Base-by-base conservation (phyloP, 2,888 invertebrate genomes). In the Ichneumoninae sp. region DNA sequence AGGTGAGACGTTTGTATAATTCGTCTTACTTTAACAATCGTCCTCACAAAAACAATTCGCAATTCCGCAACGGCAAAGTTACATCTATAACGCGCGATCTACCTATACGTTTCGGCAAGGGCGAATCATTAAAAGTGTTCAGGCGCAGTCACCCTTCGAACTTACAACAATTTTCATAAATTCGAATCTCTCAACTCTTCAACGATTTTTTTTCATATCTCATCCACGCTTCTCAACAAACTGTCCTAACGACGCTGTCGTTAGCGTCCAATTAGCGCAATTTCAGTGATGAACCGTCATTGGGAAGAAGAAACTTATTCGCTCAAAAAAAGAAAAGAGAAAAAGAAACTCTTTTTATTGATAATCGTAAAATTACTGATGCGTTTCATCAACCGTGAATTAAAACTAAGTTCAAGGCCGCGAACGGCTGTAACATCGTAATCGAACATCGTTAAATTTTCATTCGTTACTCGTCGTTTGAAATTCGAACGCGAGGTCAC, bases 1-100 rank as follows among this genome's bases (percentile, higher is more conserved):
- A 98, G 96, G 98, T 98, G 71, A 10, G 75, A 19, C 10, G 44
- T 73, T 54, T 40, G 26, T 30, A 47, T 30, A 47, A 44, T 30
- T 22, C 22, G 44, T 40, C 16, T 22, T 70, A 22, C n/a, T 22
- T 19, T 16, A 63, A 63, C 33, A 33, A 33, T 16, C 26, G 16
- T 30, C 30, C 6, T 63, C n/a, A 2, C 10, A 2, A 7, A 63
- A 33, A 63, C 33, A 52, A 7, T 52, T 52, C 8, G 0, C n/a
- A 19, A 52, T 33, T 63, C 26, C 1, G 60, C 6, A 30, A 74
- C 30, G 40, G 19, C 7, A 19, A n/a, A 60, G 60, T 13, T 52
- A 7, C 26, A 33, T 16, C 22, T 66, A 50, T 77, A 57, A 68
- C 36, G 33, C 30, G 36, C 52, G 65, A 52, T 65, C 71, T 73